Conservation (phyloP, 2,888 invertebrate species). For the Rhagophthalmus giganteus region DNA sequence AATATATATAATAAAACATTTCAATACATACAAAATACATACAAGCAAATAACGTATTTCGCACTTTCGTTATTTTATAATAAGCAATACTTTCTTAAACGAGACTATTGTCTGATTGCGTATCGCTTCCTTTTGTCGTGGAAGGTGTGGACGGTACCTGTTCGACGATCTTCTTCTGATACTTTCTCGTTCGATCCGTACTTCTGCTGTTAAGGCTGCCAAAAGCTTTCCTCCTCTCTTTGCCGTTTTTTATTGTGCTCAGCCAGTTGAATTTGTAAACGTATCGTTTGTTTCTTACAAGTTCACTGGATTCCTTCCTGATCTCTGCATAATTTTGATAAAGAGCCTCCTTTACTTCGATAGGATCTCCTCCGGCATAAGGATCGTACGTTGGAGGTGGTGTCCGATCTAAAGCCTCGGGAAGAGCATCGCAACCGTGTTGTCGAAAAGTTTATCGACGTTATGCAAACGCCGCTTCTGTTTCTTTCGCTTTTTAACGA, state of each 20-base stretch:
- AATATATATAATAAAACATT: no score
- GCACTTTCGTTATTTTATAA: no score
- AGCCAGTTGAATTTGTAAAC: slow-evolving; percentile 62
- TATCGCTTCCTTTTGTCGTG: no score
- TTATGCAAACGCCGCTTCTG: slow-evolving; percentile 62
- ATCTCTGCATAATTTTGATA: slow-evolving; percentile 55
- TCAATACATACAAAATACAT: no score
- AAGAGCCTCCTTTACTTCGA: slow-evolving; percentile 50
- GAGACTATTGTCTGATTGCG: no score
- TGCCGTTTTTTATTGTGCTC: slow-evolving; percentile 58
- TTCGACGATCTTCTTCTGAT: not conserved
- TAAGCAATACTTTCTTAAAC: no score
- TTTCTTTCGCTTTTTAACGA: slow-evolving; percentile 61
- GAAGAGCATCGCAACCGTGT: slow-evolving; percentile 64
- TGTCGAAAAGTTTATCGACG: slow-evolving; percentile 66
- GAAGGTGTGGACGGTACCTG: no score
- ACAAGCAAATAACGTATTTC: no score
- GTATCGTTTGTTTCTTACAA: slow-evolving; percentile 58
- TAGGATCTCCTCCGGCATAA: slow-evolving; percentile 47
- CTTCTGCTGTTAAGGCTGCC: slow-evolving; percentile 41
- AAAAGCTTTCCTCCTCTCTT: slow-evolving; percentile 57
- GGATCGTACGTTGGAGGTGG: slow-evolving; percentile 54
- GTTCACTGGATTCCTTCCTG: slow-evolving; percentile 50
- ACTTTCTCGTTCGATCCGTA: not conserved
- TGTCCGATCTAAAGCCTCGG: slow-evolving; percentile 61